Evolutionary conservation across 2,797 vertebrate genomes (phyloP).

Genomic region (Enteromius thamalakanensis): DNA sequence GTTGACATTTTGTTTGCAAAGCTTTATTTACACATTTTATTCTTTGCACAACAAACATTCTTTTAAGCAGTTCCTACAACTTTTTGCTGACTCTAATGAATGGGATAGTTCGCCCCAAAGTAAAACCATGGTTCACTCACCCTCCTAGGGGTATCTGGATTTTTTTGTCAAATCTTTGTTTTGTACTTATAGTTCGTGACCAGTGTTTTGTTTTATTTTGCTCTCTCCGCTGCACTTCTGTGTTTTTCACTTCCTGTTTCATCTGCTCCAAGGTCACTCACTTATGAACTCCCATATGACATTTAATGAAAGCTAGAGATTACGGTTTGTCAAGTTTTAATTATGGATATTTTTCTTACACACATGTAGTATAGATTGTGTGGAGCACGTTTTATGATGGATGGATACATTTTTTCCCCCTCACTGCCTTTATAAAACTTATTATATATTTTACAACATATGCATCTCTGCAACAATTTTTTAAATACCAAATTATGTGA

Average conservation of each 20-base stretch:
- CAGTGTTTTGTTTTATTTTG: background rate
- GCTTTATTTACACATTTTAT: background rate
- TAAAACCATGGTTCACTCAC: background rate
- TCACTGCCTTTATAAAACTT: too few relatives aligned
- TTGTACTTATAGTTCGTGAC: background rate
- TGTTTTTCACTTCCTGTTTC: background rate
- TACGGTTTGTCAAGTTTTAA: too few relatives aligned
- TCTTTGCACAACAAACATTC: background rate
- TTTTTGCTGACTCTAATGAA: background rate
- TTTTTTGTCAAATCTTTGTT: background rate
- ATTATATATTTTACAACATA: background rate
- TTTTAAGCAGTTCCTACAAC: background rate
- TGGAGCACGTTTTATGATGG: too few relatives aligned
- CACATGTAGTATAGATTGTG: too few relatives aligned
- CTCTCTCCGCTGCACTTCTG: background rate
- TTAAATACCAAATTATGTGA: background rate
- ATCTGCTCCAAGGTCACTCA: background rate
- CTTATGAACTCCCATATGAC: too few relatives aligned
- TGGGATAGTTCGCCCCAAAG: background rate
- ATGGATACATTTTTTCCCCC: too few relatives aligned
- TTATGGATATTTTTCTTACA: too few relatives aligned
- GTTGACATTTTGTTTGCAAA: background rate
- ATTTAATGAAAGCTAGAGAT: too few relatives aligned
- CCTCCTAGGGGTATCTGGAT: too few relatives aligned
- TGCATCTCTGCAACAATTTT: background rate